Base-by-base conservation (phyloP, 1,140 invertebrate genomes). In the Trachymyrmex cornetzi region DNA sequence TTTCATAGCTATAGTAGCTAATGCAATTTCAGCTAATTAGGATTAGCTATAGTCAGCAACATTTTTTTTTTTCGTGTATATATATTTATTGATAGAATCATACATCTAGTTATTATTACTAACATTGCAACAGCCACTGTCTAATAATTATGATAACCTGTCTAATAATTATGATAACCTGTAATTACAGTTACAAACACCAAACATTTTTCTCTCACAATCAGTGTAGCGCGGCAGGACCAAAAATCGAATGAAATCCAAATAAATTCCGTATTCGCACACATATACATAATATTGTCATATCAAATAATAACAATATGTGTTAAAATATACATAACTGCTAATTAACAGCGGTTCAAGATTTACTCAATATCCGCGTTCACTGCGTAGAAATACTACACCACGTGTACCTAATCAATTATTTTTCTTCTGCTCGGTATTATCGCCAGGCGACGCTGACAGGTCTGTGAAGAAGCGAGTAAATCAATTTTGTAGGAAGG, bases 401-500 rank as follows among this genome's bases (percentile, higher is more conserved):
- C 9, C 24, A 3, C 27, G 27, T 34, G 24, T 12, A 12, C n/a
- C 30, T 57, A 57, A 82, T 84, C n/a, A 50, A 61, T 74, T 82
- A 75, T 84, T 72, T 74, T 74, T 48, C 19, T 48, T 48, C 66
- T 19, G n/a, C 19, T 34, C 19, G 48, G 3, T 12, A 44, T 67
- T 12, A 44, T 67, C 22, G 30, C 14, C 24, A 67, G 22, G 22
- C 19, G 50, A 82, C 53, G 67, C 27, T 74, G 80, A 82, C 67
- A 74, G 57, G 24, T 59, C 19, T 9, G 57, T 34, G 55, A 72
- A 61, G 34, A 24, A 61, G 44, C 55, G 55, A 48, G 19, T 63
- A 75, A 84, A 84, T 84, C 38, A 74, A 84, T 74, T 74, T 50
- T 63, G 55, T 6, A 30, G 19, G 24, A 59, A 34, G 34, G 7